These are phyloP conservation scores for Nyctibius bracteatus DNA, from an alignment of 2,113 vertebrate genomes.

Conservation along the genomic window DNA sequence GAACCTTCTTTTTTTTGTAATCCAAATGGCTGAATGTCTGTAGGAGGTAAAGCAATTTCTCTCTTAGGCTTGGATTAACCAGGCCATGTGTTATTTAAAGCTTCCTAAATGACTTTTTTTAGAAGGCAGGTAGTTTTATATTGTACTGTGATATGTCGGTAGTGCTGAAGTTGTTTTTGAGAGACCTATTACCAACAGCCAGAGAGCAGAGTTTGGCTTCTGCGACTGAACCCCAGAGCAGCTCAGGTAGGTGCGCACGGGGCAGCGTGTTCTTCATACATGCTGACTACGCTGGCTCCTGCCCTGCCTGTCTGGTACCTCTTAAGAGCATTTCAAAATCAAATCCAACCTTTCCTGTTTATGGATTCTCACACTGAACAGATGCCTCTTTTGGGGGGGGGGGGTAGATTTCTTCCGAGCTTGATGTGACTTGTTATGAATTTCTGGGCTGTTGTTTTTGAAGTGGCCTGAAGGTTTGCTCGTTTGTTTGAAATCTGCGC, in stretches of 20 bases:
- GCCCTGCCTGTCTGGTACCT: background rate
- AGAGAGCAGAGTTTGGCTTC: background rate
- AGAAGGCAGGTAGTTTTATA: background rate
- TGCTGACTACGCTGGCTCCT: background rate
- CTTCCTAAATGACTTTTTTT: background rate
- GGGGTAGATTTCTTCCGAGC: background rate
- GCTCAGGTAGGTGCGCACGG: background rate
- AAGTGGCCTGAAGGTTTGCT: background rate
- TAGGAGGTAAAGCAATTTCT: background rate
- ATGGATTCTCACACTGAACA: background rate
- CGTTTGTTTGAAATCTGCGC: background rate
- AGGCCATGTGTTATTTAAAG: background rate
- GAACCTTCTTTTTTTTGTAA: too few relatives aligned
- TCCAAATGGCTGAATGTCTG: background rate
- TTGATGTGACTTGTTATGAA: background rate
- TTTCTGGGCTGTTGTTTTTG: background rate
- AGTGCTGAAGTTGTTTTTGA: background rate
- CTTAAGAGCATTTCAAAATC: background rate
- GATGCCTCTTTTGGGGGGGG: background rate
- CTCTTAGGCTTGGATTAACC: background rate
- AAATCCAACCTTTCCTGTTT: background rate
- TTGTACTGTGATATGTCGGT: accelerated
- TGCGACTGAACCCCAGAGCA: too few relatives aligned
- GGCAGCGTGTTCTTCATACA: background rate
- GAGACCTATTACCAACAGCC: background rate